Conservation (phyloP, 2,888 invertebrate genomes). For the Aphelenchoides bicaudatus region DNA sequence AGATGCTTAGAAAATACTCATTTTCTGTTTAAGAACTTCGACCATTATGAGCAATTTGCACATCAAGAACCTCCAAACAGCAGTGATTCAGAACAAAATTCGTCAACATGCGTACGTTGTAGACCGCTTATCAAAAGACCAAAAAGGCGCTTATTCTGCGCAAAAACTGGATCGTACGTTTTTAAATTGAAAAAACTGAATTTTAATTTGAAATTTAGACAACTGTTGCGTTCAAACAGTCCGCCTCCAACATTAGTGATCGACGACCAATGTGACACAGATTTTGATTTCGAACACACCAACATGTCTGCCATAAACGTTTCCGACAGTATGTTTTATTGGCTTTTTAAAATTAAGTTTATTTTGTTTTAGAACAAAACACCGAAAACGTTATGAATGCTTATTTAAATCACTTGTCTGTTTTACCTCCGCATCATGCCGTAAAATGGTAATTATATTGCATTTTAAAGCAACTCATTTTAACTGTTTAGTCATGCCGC, state of each 20-base stretch:
- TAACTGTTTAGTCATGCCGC: constrained; percentile 1
- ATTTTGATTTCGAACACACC: constrained; percentile 1
- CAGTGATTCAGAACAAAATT: constrained; percentile 3
- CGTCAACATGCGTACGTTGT: constrained; percentile 4
- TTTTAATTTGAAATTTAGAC: not conserved
- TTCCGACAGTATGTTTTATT: not conserved
- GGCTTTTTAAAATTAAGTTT: no score
- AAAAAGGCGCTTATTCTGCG: not conserved
- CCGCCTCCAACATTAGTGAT: not conserved
- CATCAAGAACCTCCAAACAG: not conserved
- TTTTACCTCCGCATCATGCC: constrained; percentile 1
- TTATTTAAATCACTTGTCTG: not conserved
- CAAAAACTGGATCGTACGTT: not conserved
- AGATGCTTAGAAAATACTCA: not conserved
- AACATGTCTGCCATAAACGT: not conserved
- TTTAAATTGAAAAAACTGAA: not conserved
- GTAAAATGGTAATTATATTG: not conserved
- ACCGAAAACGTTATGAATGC: not conserved
- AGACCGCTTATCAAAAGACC: constrained; percentile 15
- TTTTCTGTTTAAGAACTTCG: not conserved
- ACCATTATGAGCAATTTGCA: not conserved
- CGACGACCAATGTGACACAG: not conserved
- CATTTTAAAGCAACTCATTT: no score
- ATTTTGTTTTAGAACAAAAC: not conserved
- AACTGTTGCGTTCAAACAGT: not conserved